Conservation (phyloP, 1,140 invertebrate species). For the Holotrichia oblita region DNA sequence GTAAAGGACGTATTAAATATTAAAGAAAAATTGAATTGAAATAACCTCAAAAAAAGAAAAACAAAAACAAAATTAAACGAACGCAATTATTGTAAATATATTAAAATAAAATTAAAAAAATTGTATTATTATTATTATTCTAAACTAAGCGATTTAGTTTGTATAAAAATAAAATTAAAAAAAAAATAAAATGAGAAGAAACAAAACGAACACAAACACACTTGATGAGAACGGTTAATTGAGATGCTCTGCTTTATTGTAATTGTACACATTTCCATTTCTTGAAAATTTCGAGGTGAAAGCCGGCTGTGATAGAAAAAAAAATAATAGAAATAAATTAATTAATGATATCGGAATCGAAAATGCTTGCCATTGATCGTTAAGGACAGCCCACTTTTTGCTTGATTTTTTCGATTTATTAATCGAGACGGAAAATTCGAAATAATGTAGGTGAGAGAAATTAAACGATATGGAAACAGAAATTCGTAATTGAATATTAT, state of each 20-base stretch:
- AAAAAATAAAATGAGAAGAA: not conserved
- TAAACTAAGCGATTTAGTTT: not conserved
- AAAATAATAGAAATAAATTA: slow-evolving; percentile 1
- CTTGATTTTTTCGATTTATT: not conserved
- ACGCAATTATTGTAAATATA: slow-evolving; percentile 5
- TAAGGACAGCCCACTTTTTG: not conserved
- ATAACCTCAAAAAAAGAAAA: not conserved
- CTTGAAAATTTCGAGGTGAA: not conserved
- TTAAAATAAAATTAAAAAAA: not conserved
- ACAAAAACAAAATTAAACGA: not conserved
- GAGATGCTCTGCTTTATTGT: not conserved
- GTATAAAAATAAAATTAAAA: too few relatives aligned
- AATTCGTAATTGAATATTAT: slow-evolving; percentile 38
- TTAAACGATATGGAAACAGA: too few relatives aligned
- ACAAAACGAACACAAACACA: too few relatives aligned
- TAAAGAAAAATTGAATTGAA: not conserved
- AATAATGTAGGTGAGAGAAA: too few relatives aligned
- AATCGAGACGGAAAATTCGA: not conserved
- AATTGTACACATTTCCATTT: not conserved
- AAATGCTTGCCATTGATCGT: slow-evolving; percentile 35
- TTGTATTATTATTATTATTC: not conserved
- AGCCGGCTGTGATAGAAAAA: not conserved
- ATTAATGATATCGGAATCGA: slow-evolving; percentile 10
- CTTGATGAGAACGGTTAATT: not conserved
- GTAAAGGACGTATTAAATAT: not conserved